Percentiles rank a stretch among this genome's conserved stretches.
phyloP scores from a whole-genome alignment of 2,797 vertebrate species.

The Coracias cyanogaster region DNA sequence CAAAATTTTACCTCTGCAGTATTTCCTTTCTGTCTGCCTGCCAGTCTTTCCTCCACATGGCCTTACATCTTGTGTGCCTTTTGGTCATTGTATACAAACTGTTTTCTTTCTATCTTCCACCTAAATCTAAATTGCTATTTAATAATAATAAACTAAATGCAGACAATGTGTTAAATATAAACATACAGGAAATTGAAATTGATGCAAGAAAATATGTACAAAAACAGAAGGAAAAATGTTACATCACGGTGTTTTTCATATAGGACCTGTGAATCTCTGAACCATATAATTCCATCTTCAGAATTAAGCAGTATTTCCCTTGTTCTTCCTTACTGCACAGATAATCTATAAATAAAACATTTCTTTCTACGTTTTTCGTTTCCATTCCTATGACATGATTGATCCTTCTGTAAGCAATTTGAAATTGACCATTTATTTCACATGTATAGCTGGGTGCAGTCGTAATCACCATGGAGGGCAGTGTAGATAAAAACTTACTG shows the following conservation, averaged over 20 bases:
- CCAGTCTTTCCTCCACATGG: not conserved
- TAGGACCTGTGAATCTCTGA: not conserved
- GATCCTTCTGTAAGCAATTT: not conserved
- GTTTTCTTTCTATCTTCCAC: not conserved
- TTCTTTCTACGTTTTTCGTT: not conserved
- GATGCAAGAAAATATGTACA: not conserved
- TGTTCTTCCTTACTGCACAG: conserved; percentile 31
- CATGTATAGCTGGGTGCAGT: not conserved
- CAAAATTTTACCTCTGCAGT: not conserved
- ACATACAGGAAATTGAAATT: accelerated
- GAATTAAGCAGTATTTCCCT: conserved; percentile 22
- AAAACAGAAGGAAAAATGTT: not conserved
- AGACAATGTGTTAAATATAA: not conserved
- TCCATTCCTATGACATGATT: not conserved
- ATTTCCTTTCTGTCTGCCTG: not conserved
- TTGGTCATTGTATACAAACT: not conserved
- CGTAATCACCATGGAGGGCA: not conserved
- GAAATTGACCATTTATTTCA: not conserved
- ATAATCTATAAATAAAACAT: conserved; percentile 13
- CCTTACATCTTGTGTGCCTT: not conserved
- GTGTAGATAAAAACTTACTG: not conserved
- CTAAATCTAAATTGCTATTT: not conserved
- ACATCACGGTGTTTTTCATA: not conserved
- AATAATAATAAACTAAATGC: not conserved
- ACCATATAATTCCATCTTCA: not conserved